Conservation (phyloP, 2,113 vertebrate genomes). For the Leptodactylus fuscus region DNA sequence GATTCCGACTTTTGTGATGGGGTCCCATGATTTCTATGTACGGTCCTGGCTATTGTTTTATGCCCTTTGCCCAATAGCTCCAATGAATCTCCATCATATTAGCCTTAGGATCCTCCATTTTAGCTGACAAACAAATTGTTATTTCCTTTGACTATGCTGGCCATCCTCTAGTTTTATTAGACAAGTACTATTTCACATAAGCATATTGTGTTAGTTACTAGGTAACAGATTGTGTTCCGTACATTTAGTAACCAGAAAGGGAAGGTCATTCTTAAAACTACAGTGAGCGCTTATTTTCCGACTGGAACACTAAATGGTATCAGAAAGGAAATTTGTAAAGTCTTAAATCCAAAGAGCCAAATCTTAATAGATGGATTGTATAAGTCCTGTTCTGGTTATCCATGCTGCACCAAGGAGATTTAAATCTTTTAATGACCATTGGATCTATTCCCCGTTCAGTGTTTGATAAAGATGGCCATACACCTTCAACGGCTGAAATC, state of each 20-base stretch:
- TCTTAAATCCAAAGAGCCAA: background rate
- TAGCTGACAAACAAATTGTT: constrained; percentile 21
- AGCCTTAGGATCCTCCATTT: background rate
- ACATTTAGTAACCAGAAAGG: constrained; percentile 24
- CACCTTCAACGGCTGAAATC: no score
- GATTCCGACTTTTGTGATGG: no score
- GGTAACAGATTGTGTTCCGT: constrained; percentile 38
- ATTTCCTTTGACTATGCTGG: background rate
- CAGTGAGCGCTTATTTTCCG: background rate
- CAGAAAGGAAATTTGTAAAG: background rate
- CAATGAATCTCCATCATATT: background rate
- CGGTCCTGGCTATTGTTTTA: no score
- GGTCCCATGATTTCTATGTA: no score
- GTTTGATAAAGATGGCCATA: no score
- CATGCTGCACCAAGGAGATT: no score
- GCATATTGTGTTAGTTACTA: constrained; percentile 29
- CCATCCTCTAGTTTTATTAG: constrained; percentile 1
- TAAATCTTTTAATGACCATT: no score
- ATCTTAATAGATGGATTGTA: background rate
- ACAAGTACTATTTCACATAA: constrained; percentile 23
- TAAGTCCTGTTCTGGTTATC: background rate
- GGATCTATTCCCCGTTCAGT: no score
- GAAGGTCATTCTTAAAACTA: constrained; percentile 29
- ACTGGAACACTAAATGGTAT: background rate
- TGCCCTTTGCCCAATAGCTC: background rate